phyloP scores from a whole-genome alignment of 2,797 vertebrate species.

The Labeo calbasu region DNA sequence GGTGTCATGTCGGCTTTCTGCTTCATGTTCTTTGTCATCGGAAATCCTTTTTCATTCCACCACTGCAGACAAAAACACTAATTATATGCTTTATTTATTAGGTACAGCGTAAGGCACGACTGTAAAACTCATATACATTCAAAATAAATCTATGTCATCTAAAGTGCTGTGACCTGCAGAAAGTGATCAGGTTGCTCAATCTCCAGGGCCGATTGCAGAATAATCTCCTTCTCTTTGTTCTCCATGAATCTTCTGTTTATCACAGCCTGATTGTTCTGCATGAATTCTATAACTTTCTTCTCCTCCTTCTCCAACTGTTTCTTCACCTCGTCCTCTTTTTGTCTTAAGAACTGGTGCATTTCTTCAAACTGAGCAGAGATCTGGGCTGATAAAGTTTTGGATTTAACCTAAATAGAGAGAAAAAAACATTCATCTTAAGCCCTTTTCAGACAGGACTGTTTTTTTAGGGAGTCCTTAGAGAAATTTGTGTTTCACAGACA shows the following conservation, averaged over 20 bases:
- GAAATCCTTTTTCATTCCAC: constrained; percentile 57
- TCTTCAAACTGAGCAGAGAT: constrained; percentile 52
- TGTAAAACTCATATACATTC: neutral
- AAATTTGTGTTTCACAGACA: too few relatives aligned
- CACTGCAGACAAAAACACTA: constrained; percentile 35
- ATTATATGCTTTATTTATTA: neutral
- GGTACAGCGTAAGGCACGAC: neutral
- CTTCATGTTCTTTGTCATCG: constrained; percentile 39
- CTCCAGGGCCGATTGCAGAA: constrained; percentile 33
- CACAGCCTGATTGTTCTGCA: constrained; percentile 19
- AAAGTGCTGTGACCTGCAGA: constrained; percentile 43
- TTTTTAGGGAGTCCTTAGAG: too few relatives aligned
- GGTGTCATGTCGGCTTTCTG: neutral
- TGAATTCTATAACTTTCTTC: constrained; percentile 1
- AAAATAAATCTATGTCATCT: too few relatives aligned
- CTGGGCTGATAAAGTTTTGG: neutral
- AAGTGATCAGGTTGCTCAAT: constrained; percentile 35
- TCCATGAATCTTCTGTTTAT: constrained; percentile 37
- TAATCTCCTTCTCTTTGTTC: constrained; percentile 12
- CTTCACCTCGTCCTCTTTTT: constrained; percentile 44
- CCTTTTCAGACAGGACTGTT: too few relatives aligned
- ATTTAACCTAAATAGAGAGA: constrained; percentile 35
- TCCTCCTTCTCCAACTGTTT: constrained; percentile 18
- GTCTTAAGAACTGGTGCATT: constrained; percentile 48
- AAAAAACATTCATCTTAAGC: neutral